These are phyloP conservation scores for Yponomeuta plumbellus DNA, from an alignment of 2,888 invertebrate species.

Conservation along the genomic window DNA sequence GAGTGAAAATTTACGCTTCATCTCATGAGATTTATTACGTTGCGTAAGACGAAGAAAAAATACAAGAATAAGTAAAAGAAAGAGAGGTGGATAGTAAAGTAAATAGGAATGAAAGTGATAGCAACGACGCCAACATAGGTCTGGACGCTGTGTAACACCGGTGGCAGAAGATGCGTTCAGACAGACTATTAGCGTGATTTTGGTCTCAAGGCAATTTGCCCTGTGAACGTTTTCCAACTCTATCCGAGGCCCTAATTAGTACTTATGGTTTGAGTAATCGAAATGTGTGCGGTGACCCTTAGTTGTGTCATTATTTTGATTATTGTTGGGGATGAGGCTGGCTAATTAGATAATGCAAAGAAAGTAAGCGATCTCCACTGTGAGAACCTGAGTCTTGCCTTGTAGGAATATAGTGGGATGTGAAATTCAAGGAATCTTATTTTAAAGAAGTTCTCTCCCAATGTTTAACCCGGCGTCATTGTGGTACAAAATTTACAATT, in stretches of 20 bases:
- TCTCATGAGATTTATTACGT: neutral
- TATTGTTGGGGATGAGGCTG: constrained; percentile 27
- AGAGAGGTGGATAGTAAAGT: constrained; percentile 33
- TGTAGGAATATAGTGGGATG: neutral
- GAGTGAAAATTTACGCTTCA: neutral
- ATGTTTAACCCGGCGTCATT: too few species aligned
- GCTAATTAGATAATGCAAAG: constrained; percentile 17
- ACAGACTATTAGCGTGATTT: constrained; percentile 60
- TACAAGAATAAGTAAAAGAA: constrained; percentile 41
- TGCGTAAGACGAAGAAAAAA: constrained; percentile 29
- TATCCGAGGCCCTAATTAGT: constrained; percentile 55
- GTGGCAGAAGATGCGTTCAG: constrained; percentile 44
- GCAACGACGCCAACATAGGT: constrained; percentile 43
- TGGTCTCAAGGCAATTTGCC: constrained; percentile 53
- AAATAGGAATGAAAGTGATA: constrained; percentile 44
- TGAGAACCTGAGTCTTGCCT: constrained; percentile 11
- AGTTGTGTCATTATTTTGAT: constrained; percentile 61
- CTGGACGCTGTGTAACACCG: constrained; percentile 54
- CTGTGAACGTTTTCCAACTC: constrained; percentile 49
- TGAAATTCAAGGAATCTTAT: neutral
- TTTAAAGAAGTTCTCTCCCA: too few species aligned
- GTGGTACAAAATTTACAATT: too few species aligned
- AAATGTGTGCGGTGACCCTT: constrained; percentile 57
- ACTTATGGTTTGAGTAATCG: constrained; percentile 56
- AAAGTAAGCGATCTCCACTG: constrained; percentile 12